Percentiles rank a stretch among this genome's conserved stretches.
Evolutionary conservation across 2,888 invertebrate genomes (phyloP).

Genomic region (Clanis bilineata): DNA sequence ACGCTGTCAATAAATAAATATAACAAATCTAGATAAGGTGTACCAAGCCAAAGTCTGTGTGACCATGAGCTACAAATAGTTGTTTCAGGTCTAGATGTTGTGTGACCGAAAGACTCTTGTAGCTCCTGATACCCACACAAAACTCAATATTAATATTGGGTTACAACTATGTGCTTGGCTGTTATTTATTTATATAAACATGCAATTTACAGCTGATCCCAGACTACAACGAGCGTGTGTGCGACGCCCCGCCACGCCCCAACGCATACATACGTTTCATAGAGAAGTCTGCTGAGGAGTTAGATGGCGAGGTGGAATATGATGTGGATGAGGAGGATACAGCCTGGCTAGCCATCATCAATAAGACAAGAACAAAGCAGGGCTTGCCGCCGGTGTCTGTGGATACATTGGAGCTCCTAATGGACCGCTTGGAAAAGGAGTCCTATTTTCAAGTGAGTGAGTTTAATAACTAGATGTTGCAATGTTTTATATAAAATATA

Average conservation of each 20-base stretch:
- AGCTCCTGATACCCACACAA: too few species aligned
- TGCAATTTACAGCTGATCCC: conserved; percentile 81
- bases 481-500: too few species aligned
- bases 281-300: conserved; percentile 95
- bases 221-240: conserved; percentile 87
- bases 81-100: too few species aligned
- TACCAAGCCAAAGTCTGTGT: too few species aligned
- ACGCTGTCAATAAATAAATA: too few species aligned
- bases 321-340: conserved; percentile 99
- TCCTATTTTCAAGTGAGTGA: conserved; percentile 92
- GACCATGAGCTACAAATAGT: too few species aligned
- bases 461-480: not conserved
- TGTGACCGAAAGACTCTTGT: too few species aligned
- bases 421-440: conserved; percentile 99
- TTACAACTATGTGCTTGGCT: too few species aligned
- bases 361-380: conserved; percentile 89
- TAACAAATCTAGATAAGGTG: too few species aligned
- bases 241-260: conserved; percentile 91
- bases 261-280: conserved; percentile 96
- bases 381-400: conserved; percentile 90
- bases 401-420: conserved; percentile 95
- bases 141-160: too few species aligned
- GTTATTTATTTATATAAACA: not conserved
- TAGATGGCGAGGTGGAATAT: conserved; percentile 97
- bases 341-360: conserved; percentile 95